Percentiles rank a stretch among this genome's conserved stretches.
phyloP scores from a whole-genome alignment of 2,113 vertebrate species.

The Pelecanoides urinatrix region DNA sequence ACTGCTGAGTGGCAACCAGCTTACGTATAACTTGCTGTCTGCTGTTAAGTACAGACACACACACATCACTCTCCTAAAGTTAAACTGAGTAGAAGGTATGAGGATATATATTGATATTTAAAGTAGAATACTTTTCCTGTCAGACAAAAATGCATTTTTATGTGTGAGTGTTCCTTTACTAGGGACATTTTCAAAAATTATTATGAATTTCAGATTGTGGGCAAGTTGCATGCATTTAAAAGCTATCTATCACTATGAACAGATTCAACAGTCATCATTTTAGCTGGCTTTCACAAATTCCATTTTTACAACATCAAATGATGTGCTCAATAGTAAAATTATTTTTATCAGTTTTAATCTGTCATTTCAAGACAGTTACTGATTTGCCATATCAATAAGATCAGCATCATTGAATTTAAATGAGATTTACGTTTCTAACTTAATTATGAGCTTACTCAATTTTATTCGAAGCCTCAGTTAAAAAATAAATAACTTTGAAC shows the following conservation, averaged over 20 bases:
- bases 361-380: neutral
- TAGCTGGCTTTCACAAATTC: neutral
- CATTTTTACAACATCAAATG: constrained; percentile 13
- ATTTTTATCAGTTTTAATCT: constrained; percentile 38
- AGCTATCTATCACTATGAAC: neutral
- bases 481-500: neutral
- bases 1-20: neutral
- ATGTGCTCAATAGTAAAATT: constrained; percentile 26
- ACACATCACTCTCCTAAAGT: neutral
- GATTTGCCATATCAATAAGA: neutral
- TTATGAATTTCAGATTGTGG: neutral
- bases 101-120: neutral
- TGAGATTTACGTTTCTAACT: neutral
- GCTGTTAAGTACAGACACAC: neutral
- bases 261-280: neutral
- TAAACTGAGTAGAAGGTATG: neutral
- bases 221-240: neutral
- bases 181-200: neutral
- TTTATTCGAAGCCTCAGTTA: neutral
- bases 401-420: neutral
- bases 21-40: neutral
- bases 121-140: neutral
- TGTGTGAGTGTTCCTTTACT: neutral
- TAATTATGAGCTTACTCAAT: neutral
- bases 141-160: neutral